phyloP scores from a whole-genome alignment of 2,797 vertebrate genomes.

The Salmo trutta region DNA sequence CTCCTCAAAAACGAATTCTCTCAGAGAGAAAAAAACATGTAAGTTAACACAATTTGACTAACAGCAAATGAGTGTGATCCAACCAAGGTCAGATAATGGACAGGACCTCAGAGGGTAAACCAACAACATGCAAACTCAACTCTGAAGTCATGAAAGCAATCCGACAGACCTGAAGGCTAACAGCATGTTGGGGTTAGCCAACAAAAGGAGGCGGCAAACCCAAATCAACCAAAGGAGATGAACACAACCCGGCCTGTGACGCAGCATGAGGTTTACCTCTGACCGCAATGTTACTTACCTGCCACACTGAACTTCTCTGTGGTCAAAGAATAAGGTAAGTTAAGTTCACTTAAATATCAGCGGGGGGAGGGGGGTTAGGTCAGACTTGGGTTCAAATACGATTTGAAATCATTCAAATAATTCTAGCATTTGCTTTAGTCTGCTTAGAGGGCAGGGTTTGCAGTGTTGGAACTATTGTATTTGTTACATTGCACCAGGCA shows the following conservation, averaged over 20 bases:
- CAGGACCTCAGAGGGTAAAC: conserved; percentile 1
- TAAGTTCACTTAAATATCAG: conserved; percentile 27
- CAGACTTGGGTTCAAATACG: too few relatives aligned
- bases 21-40: neutral
- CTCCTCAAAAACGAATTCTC: neutral
- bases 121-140: conserved; percentile 36
- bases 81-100: neutral
- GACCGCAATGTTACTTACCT: conserved; percentile 81
- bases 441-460: neutral
- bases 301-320: conserved; percentile 82
- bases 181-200: conserved; percentile 13
- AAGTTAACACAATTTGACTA: neutral
- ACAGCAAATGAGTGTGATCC: conserved; percentile 2
- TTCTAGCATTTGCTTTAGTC: neutral
- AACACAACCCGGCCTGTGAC: conserved; percentile 54
- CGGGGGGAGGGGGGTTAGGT: too few relatives aligned
- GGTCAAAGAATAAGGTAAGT: conserved; percentile 77
- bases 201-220: conserved; percentile 26
- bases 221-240: conserved; percentile 54
- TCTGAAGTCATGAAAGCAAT: conserved; percentile 30
- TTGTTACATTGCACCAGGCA: neutral
- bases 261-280: conserved; percentile 59
- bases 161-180: conserved; percentile 35
- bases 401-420: neutral
- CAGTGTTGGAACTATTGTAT: neutral